These are phyloP conservation scores for Lacerta viridis DNA, from an alignment of 2,797 vertebrate species.

Conservation along the genomic window DNA sequence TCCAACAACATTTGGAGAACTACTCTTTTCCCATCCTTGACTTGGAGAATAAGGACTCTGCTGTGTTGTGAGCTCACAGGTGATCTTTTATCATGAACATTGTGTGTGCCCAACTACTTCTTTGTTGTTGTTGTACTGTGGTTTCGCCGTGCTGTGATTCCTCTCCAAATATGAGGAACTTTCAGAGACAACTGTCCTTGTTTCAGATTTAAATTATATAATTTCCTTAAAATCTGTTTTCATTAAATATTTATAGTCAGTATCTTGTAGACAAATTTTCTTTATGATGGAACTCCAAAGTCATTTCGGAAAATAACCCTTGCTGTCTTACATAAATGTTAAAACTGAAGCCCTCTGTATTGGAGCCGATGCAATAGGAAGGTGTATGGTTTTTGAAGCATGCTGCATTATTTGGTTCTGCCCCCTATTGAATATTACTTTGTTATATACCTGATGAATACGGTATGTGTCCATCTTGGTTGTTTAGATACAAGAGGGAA, in stretches of 20 bases:
- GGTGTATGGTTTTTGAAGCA: background rate
- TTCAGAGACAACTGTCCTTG: background rate
- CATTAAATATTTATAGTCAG: background rate
- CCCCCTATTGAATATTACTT: background rate
- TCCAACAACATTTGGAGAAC: too few species aligned
- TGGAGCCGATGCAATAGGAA: background rate
- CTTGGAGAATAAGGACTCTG: background rate
- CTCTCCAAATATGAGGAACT: background rate
- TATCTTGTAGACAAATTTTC: background rate
- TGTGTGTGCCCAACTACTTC: background rate
- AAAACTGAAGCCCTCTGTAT: background rate
- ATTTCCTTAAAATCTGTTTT: background rate
- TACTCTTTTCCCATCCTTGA: background rate
- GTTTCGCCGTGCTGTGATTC: background rate
- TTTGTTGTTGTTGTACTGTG: background rate
- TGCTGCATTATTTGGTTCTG: background rate
- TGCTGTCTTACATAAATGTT: background rate
- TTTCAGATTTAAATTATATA: background rate
- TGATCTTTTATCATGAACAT: background rate
- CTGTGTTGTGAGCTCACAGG: too few species aligned
- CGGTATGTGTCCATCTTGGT: background rate
- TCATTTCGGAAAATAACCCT: background rate
- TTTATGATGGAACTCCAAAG: background rate
- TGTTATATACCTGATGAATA: background rate
- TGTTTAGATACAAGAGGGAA: conserved; percentile 89